phyloP scores from a whole-genome alignment of 2,113 vertebrate species.

The Leucopternis melanops region DNA sequence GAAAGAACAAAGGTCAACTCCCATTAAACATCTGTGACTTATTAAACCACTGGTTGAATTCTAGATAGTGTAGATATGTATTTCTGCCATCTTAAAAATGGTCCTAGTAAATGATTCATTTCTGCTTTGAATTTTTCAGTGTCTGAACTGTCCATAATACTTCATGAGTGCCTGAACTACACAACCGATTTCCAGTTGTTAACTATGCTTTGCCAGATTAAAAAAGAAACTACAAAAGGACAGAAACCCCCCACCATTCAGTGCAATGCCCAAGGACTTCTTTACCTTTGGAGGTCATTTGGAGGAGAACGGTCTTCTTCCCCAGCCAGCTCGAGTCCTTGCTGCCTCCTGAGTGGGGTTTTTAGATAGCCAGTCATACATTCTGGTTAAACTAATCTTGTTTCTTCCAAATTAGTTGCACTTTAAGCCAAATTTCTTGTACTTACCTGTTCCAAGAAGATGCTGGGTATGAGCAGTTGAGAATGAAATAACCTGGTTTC shows the following conservation, averaged over 20 bases:
- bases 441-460: background rate
- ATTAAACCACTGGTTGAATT: background rate
- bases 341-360: too few species aligned
- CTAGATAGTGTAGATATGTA: background rate
- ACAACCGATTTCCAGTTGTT: background rate
- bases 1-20: background rate
- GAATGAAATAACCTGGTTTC: background rate
- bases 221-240: background rate
- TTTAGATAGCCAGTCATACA: too few species aligned
- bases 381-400: background rate
- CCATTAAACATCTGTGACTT: background rate
- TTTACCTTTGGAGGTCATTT: background rate
- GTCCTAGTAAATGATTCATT: background rate
- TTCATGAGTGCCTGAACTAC: background rate
- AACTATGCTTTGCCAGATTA: background rate
- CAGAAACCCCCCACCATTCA: background rate
- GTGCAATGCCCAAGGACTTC: background rate
- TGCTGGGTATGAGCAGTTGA: background rate
- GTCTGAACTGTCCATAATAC: too few species aligned
- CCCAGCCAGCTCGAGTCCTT: accelerated
- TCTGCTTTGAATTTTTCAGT: background rate
- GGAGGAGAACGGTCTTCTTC: background rate
- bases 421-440: background rate
- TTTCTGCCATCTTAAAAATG: background rate
- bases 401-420: background rate